Base-by-base conservation (phyloP, 1,140 invertebrate species). In the Hypsibius dujardini region DNA sequence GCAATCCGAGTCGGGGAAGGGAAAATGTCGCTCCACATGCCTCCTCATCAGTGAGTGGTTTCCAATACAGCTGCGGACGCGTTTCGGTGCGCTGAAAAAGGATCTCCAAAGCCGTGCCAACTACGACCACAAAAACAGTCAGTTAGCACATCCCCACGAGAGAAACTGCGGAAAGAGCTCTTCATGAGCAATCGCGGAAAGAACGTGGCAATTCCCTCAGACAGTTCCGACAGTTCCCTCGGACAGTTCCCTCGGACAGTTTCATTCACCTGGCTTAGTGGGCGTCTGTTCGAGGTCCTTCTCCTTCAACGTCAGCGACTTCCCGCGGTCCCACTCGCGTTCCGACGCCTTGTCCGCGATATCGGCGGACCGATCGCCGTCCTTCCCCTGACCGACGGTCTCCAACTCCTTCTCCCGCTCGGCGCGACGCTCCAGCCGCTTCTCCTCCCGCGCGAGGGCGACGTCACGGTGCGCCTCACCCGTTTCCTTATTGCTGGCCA, bases 401-500 rank as follows among this genome's bases (percentile, higher is more conserved):
- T 56, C 50, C 50, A 12, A 12, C 50, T 56, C 50, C 50, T 56
- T 56, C 7, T 56, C 50, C 7, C 50, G 50, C n/a, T 56, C 50
- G 7, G 50, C 50, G 50, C 50, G 50, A 7, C n/a, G 7, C 50
- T 56, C n/a, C 50, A 7, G 7, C 50, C 50, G 50, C 50, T n/a
- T 7, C 7, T 56, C 50, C 7, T 56, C 50, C 7, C 50, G 50
- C 50, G n/a, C 7, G 7, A 56, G 50, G 7, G 50, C 50, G 7
- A 56, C 50, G n/a, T 56, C 50, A 7, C 50, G 7, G n/a, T 56
- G 50, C 0, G 50, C n/a, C 50, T 56, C 50, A 7, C 50, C 50
- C 50, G 50, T 56, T 7, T 56, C 50, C 50, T 56, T 56, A n/a
- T 56, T 56, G 50, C 50, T 56, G 50, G 50, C 50, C 50, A 56